Evolutionary conservation across 2,888 invertebrate genomes (phyloP).

Genomic region (Athetis lepigone): DNA sequence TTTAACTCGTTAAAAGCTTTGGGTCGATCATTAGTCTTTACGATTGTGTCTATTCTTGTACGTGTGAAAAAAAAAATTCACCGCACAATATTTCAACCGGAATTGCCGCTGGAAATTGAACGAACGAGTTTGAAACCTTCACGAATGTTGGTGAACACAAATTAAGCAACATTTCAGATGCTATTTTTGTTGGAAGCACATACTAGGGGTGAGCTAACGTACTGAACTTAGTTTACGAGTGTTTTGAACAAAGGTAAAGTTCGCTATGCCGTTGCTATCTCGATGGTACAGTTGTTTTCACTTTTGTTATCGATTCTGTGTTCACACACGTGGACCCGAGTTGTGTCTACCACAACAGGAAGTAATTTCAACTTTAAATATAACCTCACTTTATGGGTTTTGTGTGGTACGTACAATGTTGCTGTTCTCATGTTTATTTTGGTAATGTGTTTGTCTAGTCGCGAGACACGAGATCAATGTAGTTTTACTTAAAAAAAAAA

Average conservation of each 20-base stretch:
- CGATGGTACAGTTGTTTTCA: slow-evolving; percentile 63
- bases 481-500: not conserved
- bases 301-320: slow-evolving; percentile 46
- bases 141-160: slow-evolving; percentile 64
- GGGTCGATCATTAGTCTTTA: slow-evolving; percentile 54
- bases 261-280: slow-evolving; percentile 58
- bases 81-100: slow-evolving; percentile 47
- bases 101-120: slow-evolving; percentile 60
- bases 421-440: not conserved
- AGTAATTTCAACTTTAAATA: slow-evolving; percentile 41
- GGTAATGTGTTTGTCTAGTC: not conserved
- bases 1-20: slow-evolving; percentile 50
- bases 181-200: slow-evolving; percentile 70
- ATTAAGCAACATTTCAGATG: slow-evolving; percentile 72
- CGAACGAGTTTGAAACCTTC: slow-evolving; percentile 67
- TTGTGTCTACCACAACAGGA: slow-evolving; percentile 39
- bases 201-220: slow-evolving; percentile 62
- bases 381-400: slow-evolving; percentile 19
- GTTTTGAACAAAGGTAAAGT: slow-evolving; percentile 65
- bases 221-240: slow-evolving; percentile 66
- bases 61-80: slow-evolving; percentile 36
- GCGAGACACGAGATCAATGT: not conserved
- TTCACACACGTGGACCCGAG: slow-evolving; percentile 30
- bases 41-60: slow-evolving; percentile 37
- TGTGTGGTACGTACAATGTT: slow-evolving; percentile 1